Evolutionary conservation across 1,140 invertebrate species (phyloP).

Genomic region (Telenomus remus): DNA sequence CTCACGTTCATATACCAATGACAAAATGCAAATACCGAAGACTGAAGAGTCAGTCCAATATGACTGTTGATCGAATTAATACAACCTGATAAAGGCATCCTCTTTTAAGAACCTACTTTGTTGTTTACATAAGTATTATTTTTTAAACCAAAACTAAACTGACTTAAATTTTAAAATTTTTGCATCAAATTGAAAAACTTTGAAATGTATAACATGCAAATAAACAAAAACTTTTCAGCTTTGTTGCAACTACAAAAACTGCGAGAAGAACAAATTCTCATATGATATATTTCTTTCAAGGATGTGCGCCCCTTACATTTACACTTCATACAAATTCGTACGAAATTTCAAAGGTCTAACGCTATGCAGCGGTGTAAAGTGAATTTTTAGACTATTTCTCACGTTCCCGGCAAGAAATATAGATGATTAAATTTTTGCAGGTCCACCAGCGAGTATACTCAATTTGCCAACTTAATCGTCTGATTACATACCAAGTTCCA

Average conservation of each 20-base stretch:
- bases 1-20: conserved; percentile 33
- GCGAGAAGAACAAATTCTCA: too few species aligned
- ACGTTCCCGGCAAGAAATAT: conserved; percentile 8
- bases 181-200: too few species aligned
- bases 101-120: too few species aligned
- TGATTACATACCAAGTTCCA: background rate
- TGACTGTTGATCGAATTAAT: conserved; percentile 14
- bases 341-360: conserved; percentile 43
- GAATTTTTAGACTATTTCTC: conserved; percentile 8
- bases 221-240: conserved; percentile 1
- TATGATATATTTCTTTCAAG: conserved; percentile 34
- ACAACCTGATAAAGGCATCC: background rate
- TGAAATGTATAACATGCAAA: too few species aligned
- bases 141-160: too few species aligned
- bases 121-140: too few species aligned
- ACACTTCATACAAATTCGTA: conserved; percentile 41
- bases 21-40: conserved; percentile 41
- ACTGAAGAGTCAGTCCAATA: conserved; percentile 24
- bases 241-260: too few species aligned
- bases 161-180: too few species aligned
- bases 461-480: conserved; percentile 25
- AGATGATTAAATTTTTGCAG: conserved; percentile 35
- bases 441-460: conserved; percentile 7
- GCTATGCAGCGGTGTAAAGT: conserved; percentile 28
- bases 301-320: conserved; percentile 35